phyloP scores from a whole-genome alignment of 2,888 invertebrate species.

The Eurois occulta region DNA sequence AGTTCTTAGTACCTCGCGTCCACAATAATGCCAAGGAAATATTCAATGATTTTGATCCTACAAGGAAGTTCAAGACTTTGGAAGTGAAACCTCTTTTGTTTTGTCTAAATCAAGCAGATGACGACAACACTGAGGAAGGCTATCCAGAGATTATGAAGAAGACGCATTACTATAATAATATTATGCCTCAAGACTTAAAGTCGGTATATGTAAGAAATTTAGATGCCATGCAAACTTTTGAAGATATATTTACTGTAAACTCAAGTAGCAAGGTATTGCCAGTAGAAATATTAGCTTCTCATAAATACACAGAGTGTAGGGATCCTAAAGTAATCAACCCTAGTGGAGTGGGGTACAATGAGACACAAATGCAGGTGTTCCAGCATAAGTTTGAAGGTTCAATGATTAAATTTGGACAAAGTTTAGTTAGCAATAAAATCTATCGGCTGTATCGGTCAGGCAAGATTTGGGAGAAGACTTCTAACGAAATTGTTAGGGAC shows the following conservation, averaged over 20 bases:
- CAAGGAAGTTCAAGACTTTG: constrained; percentile 79
- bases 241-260: constrained; percentile 83
- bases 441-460: constrained; percentile 87
- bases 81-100: constrained; percentile 81
- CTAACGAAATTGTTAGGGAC: constrained; percentile 83
- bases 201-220: constrained; percentile 83
- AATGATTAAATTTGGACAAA: constrained; percentile 88
- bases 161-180: constrained; percentile 82
- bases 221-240: constrained; percentile 85
- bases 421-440: constrained; percentile 86
- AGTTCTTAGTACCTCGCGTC: constrained; percentile 91
- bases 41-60: constrained; percentile 88
- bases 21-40: constrained; percentile 90
- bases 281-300: constrained; percentile 82
- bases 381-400: constrained; percentile 89
- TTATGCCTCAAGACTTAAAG: constrained; percentile 76
- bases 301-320: constrained; percentile 88
- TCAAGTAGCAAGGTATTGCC: constrained; percentile 76
- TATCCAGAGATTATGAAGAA: constrained; percentile 86
- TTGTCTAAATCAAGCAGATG: constrained; percentile 87
- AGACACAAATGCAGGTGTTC: constrained; percentile 86
- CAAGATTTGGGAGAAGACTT: constrained; percentile 86
- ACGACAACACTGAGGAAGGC: constrained; percentile 84
- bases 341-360: constrained; percentile 82
- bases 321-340: constrained; percentile 81